Percentiles rank a stretch among this genome's conserved stretches.
Evolutionary conservation across 1,140 invertebrate species (phyloP).

Genomic region (Phocides pigmalion): DNA sequence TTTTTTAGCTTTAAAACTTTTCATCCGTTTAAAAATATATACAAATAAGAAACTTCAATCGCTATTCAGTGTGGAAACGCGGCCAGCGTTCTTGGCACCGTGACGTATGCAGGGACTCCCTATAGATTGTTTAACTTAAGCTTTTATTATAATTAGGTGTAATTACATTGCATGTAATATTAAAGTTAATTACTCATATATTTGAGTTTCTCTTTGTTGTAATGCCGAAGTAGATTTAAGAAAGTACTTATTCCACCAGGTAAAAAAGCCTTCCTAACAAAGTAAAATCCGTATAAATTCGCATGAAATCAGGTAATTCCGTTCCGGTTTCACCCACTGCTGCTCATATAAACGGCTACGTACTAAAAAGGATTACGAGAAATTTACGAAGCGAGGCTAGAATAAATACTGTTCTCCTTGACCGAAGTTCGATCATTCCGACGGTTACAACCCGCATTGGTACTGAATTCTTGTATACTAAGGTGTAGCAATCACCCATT

Average conservation of each 20-base stretch:
- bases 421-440: constrained; percentile 30
- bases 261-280: neutral
- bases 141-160: too few relatives aligned
- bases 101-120: too few relatives aligned
- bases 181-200: too few relatives aligned
- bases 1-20: too few relatives aligned
- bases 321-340: constrained; percentile 3
- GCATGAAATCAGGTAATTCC: constrained; percentile 23
- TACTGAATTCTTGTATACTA: constrained; percentile 5
- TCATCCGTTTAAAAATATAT: too few relatives aligned
- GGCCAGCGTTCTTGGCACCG: too few relatives aligned
- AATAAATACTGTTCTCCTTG: constrained; percentile 34
- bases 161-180: too few relatives aligned
- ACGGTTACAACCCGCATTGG: constrained; percentile 16
- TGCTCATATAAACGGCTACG: constrained; percentile 11
- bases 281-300: constrained; percentile 3
- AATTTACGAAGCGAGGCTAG: constrained; percentile 24
- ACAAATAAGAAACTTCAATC: too few relatives aligned
- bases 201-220: too few relatives aligned
- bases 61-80: too few relatives aligned
- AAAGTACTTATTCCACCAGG: neutral
- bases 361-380: constrained; percentile 26
- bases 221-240: too few relatives aligned
- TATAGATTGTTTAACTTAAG: too few relatives aligned
- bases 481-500: constrained; percentile 10